phyloP scores from a whole-genome alignment of 2,797 vertebrate species.

The Chloroceryle amazona region DNA sequence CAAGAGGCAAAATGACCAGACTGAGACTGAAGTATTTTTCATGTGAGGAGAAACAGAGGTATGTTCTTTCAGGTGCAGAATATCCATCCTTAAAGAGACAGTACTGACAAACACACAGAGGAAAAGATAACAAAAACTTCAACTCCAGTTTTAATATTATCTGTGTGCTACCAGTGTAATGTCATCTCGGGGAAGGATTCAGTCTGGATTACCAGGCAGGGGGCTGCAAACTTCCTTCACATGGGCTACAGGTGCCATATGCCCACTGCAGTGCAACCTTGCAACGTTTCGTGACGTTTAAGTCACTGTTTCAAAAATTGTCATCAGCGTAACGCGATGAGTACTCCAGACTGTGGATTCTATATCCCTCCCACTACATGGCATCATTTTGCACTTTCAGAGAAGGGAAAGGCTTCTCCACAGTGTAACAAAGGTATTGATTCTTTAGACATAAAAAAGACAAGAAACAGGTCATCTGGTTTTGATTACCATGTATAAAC shows the following conservation, averaged over 20 bases:
- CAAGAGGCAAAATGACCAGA: rapidly evolving
- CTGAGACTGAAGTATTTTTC: neutral
- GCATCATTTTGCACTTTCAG: neutral
- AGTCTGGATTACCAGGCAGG: neutral
- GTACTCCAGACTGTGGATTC: neutral
- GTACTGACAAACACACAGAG: neutral
- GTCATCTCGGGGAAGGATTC: rapidly evolving
- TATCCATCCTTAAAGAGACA: neutral
- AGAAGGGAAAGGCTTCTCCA: neutral
- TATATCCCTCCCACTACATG: rapidly evolving
- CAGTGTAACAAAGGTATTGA: neutral
- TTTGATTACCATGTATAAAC: neutral
- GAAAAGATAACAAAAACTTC: neutral
- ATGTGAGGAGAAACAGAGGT: neutral
- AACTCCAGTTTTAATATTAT: rapidly evolving
- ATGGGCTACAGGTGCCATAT: neutral
- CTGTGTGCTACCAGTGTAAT: rapidly evolving
- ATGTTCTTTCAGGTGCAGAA: neutral
- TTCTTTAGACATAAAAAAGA: neutral
- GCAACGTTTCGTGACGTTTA: neutral
- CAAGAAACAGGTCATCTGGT: neutral
- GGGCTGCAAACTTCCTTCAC: neutral
- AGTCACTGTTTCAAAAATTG: rapidly evolving
- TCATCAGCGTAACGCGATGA: neutral
- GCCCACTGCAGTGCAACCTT: neutral